Conservation (phyloP, 2,797 vertebrate species). For the Esox masquinongy region DNA sequence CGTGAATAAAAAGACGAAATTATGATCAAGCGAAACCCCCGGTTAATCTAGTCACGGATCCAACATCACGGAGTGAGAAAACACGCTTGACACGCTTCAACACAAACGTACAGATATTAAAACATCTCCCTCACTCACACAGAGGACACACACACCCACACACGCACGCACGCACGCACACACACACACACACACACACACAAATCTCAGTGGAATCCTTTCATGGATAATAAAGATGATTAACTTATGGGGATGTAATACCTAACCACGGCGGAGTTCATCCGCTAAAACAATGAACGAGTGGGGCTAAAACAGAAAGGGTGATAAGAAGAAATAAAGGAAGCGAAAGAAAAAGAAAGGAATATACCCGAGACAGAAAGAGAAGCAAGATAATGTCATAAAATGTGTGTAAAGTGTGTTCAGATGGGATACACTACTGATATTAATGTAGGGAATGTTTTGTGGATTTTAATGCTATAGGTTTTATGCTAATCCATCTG, state of each 20-base stretch:
- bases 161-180: not conserved
- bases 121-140: not conserved
- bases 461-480: conserved; percentile 38
- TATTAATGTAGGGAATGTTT: conserved; percentile 22
- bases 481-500: conserved; percentile 40
- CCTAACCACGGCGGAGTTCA: not conserved
- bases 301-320: not conserved
- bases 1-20: not conserved
- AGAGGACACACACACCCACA: not conserved
- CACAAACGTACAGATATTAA: not conserved
- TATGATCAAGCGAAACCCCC: not conserved
- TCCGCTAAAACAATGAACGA: not conserved
- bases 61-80: not conserved
- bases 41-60: not conserved
- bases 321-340: not conserved
- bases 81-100: not conserved
- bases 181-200: not conserved
- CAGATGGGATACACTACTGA: not conserved
- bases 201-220: not conserved
- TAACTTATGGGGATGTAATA: not conserved
- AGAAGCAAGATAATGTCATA: too few species aligned
- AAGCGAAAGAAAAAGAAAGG: too few species aligned
- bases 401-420: too few species aligned
- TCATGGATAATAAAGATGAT: not conserved
- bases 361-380: too few species aligned